Evolutionary conservation across 2,888 invertebrate species (phyloP).

Genomic region (Hemaris fuciformis): DNA sequence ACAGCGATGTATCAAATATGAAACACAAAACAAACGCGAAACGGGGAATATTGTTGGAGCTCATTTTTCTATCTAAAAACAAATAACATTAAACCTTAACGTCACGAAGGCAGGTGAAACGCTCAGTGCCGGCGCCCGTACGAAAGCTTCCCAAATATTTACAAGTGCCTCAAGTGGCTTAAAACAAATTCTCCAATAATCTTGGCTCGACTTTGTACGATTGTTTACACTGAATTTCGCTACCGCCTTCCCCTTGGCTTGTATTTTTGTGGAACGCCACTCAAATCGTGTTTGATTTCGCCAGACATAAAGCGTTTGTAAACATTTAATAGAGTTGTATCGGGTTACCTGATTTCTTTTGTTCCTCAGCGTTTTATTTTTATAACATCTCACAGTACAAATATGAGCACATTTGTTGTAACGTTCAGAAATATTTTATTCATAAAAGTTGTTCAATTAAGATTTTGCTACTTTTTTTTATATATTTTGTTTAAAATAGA

Average conservation of each 20-base stretch:
- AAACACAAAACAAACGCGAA: slow-evolving; percentile 10
- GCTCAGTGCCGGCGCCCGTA: slow-evolving; percentile 48
- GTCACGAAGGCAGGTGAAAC: slow-evolving; percentile 60
- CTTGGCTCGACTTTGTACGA: slow-evolving; percentile 67
- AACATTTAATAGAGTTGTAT: slow-evolving; percentile 72
- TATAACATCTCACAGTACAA: slow-evolving; percentile 21
- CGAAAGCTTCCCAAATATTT: slow-evolving; percentile 78
- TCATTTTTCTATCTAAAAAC: slow-evolving; percentile 43
- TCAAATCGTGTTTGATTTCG: slow-evolving; percentile 77
- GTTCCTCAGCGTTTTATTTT: slow-evolving; percentile 42
- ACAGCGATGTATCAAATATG: not conserved
- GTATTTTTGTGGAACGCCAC: slow-evolving; percentile 73
- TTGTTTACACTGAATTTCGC: slow-evolving; percentile 73
- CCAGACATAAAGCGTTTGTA: slow-evolving; percentile 75
- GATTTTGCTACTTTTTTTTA: not conserved
- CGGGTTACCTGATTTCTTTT: slow-evolving; percentile 68
- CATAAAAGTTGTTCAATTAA: not conserved
- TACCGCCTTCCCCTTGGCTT: slow-evolving; percentile 55
- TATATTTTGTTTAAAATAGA: not conserved
- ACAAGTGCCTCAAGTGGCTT: slow-evolving; percentile 75
- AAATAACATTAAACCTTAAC: slow-evolving; percentile 64
- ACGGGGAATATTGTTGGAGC: slow-evolving; percentile 16
- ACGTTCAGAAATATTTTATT: not conserved
- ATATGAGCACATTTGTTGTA: slow-evolving; percentile 22
- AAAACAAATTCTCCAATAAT: slow-evolving; percentile 80